Conservation (phyloP, 2,113 vertebrate genomes). For the Muntiacus muntjak region DNA sequence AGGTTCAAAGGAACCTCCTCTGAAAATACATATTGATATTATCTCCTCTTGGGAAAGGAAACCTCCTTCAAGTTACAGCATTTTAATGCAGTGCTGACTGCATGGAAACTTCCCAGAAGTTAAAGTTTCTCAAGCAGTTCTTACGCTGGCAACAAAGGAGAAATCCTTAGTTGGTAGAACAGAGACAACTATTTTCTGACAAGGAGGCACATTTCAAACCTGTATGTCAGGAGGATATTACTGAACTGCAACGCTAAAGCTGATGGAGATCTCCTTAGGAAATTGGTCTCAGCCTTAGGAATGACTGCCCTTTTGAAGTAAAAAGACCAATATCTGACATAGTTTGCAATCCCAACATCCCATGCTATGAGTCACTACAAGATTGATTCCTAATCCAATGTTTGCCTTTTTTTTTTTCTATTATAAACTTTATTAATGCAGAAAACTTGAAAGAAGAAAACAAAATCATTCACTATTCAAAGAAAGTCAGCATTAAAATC, state of each 20-base stretch:
- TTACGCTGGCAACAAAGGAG: conserved; percentile 61
- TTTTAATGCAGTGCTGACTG: background rate
- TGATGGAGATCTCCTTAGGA: conserved; percentile 47
- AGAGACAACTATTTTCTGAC: conserved; percentile 69
- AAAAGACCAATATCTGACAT: background rate
- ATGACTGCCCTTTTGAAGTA: conserved; percentile 21
- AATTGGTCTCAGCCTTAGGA: conserved; percentile 50
- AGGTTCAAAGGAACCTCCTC: conserved; percentile 2
- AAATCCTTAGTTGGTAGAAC: conserved; percentile 74
- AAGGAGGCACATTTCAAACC: conserved; percentile 72
- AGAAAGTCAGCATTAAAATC: background rate
- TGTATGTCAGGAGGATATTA: conserved; percentile 47
- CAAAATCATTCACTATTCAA: background rate
- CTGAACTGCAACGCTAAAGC: conserved; percentile 10
- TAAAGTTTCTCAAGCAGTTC: conserved; percentile 38
- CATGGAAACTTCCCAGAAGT: conserved; percentile 14
- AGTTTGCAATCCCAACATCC: background rate
- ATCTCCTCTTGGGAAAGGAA: conserved; percentile 14
- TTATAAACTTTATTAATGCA: background rate
- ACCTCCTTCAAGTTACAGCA: background rate
- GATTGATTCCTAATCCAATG: background rate
- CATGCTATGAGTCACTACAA: background rate
- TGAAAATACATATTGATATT: background rate
- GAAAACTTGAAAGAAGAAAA: background rate
- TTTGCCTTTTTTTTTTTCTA: background rate